Evolutionary conservation across 2,888 invertebrate genomes (phyloP).

Genomic region (Pharmacophagus antenor): DNA sequence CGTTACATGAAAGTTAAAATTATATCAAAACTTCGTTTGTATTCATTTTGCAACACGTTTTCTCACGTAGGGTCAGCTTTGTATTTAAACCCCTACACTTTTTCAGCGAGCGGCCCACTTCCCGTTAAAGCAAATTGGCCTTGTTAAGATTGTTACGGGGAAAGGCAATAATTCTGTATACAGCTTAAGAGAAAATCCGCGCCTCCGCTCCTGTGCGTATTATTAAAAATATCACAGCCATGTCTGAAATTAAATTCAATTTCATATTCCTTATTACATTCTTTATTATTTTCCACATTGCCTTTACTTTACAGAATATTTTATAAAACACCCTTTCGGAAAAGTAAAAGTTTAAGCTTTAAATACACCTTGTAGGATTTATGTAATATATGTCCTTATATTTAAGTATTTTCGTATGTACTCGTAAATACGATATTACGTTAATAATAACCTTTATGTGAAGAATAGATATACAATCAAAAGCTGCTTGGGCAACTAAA

Average conservation of each 20-base stretch:
- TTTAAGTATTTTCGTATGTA: no score
- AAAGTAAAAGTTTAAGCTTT: background rate
- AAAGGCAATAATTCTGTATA: conserved; percentile 27
- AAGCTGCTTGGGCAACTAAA: no score
- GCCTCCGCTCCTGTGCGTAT: conserved; percentile 24
- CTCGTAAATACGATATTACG: no score
- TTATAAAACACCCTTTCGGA: background rate
- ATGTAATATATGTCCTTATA: background rate
- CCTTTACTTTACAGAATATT: conserved; percentile 11
- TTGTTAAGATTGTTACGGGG: conserved; percentile 25
- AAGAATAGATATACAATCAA: no score
- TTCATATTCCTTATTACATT: conserved; percentile 25
- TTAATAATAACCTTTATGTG: no score
- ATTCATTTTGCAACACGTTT: conserved; percentile 10
- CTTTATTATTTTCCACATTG: conserved; percentile 16
- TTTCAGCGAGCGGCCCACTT: conserved; percentile 15
- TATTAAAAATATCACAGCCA: conserved; percentile 26
- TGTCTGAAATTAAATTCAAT: conserved; percentile 27
- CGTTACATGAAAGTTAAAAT: conserved; percentile 6
- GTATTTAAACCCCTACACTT: conserved; percentile 24
- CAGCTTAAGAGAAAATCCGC: conserved; percentile 26
- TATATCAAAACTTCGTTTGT: conserved; percentile 16
- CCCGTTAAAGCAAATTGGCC: conserved; percentile 26
- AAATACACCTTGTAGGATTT: background rate
- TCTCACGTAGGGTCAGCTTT: conserved; percentile 24